These are phyloP conservation scores for Vimba vimba DNA, from an alignment of 2,113 vertebrate genomes.

Conservation along the genomic window DNA sequence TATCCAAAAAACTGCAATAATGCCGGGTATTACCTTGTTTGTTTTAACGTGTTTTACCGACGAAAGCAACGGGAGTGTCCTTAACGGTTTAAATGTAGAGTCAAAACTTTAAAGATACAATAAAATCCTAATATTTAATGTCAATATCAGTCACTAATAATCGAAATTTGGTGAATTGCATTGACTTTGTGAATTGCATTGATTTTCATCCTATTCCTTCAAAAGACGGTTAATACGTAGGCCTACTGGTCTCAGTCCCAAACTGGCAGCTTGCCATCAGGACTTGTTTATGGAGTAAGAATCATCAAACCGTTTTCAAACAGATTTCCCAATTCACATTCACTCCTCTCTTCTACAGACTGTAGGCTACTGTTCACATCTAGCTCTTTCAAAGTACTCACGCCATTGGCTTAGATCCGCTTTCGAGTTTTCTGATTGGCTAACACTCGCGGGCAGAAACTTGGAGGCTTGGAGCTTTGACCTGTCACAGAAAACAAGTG, in stretches of 20 bases:
- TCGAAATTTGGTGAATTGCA: not conserved
- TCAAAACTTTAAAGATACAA: not conserved
- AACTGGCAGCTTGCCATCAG: not conserved
- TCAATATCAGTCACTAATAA: not conserved
- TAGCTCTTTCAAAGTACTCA: not conserved
- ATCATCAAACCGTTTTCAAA: not conserved
- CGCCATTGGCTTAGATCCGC: not conserved
- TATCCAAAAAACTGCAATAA: not conserved
- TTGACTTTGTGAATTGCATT: not conserved
- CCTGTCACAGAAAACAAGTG: not conserved
- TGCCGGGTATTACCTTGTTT: too few relatives aligned
- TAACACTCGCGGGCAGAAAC: not conserved
- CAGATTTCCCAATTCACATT: not conserved
- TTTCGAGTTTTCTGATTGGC: not conserved
- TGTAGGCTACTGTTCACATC: not conserved
- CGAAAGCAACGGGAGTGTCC: not conserved
- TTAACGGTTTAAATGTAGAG: not conserved
- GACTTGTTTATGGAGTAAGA: too few relatives aligned
- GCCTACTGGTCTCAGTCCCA: not conserved
- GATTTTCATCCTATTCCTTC: not conserved
- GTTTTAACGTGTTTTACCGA: not conserved
- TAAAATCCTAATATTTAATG: not conserved
- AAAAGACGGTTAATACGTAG: not conserved
- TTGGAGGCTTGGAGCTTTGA: not conserved
- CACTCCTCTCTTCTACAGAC: not conserved